Conservation (phyloP, 2,888 invertebrate species). For the Nemapogon koenigi region DNA sequence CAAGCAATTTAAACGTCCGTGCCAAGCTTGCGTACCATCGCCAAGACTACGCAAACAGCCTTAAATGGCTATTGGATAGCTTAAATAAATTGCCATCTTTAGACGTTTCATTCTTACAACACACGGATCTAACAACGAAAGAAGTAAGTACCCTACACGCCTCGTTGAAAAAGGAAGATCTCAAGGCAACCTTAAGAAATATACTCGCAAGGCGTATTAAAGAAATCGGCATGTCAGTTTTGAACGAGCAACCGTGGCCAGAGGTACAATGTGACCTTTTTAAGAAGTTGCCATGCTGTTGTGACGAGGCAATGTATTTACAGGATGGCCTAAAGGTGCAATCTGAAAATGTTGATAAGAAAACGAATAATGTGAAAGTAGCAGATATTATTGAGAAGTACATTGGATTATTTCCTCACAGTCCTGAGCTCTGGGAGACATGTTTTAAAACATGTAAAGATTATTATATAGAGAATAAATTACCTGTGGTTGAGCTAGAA, state of each 20-base stretch:
- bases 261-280: conserved; percentile 28
- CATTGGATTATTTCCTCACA: conserved; percentile 43
- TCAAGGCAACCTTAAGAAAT: conserved; percentile 35
- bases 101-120: conserved; percentile 32
- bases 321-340: conserved; percentile 18
- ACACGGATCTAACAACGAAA: conserved; percentile 21
- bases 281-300: conserved; percentile 39
- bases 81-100: conserved; percentile 25
- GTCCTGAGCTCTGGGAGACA: conserved; percentile 42
- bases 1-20: conserved; percentile 39
- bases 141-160: conserved; percentile 16
- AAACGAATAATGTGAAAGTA: conserved; percentile 20
- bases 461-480: conserved; percentile 42
- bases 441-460: conserved; percentile 46
- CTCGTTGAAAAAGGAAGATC: conserved; percentile 28
- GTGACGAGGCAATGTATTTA: conserved; percentile 38
- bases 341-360: conserved; percentile 11
- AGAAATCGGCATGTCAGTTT: conserved; percentile 40
- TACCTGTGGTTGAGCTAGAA: conserved; percentile 57
- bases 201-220: conserved; percentile 47
- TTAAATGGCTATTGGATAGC: conserved; percentile 34
- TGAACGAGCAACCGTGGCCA: conserved; percentile 44
- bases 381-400: conserved; percentile 45
- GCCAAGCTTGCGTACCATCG: conserved; percentile 48
- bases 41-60: conserved; percentile 36